These are phyloP conservation scores for Macrochelys suwanniensis DNA, from an alignment of 2,797 vertebrate genomes.

Conservation along the genomic window DNA sequence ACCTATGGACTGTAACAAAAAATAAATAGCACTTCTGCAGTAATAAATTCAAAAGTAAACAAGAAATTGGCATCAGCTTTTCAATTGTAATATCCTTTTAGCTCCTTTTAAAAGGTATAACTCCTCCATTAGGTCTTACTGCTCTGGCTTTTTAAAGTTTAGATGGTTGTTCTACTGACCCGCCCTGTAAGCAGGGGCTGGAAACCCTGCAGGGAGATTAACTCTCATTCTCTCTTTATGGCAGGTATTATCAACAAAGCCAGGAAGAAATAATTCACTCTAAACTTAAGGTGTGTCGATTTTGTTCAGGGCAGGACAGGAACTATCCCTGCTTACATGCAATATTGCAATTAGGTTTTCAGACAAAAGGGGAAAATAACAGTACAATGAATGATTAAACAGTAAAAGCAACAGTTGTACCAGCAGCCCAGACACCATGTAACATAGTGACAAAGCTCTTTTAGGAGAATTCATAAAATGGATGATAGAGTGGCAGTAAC, in stretches of 20 bases:
- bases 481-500: background rate
- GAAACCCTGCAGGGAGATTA: background rate
- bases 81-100: background rate
- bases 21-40: background rate
- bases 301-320: background rate
- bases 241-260: background rate
- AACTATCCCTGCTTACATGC: background rate
- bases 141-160: background rate
- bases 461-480: background rate
- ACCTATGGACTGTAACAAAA: background rate
- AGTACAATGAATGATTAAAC: background rate
- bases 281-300: background rate
- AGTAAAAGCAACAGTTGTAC: background rate
- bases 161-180: background rate
- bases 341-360: background rate
- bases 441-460: background rate
- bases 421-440: background rate
- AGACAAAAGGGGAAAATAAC: background rate
- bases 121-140: background rate
- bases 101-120: background rate
- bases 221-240: background rate
- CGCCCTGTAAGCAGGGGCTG: background rate
- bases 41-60: background rate
- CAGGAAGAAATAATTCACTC: background rate
- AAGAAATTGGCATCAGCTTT: background rate